Conservation (phyloP, 2,888 invertebrate species). For the Drosophila kuntzei region DNA sequence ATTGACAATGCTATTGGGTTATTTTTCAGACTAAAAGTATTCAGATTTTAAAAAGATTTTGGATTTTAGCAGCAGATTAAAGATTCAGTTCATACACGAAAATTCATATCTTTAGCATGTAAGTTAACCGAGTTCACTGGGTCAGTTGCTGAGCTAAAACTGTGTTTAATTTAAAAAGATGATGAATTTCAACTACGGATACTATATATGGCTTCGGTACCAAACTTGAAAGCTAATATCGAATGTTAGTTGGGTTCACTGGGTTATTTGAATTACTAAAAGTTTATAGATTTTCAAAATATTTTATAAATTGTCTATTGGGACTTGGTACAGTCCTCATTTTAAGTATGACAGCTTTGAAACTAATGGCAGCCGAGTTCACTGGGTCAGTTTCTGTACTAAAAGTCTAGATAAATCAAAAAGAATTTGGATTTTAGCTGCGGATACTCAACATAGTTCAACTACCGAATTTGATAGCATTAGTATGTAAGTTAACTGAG, state of each 20-base stretch:
- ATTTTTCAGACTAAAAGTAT: neutral
- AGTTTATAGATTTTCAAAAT: neutral
- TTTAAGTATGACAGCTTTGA: neutral
- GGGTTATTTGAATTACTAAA: neutral
- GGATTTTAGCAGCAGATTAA: neutral
- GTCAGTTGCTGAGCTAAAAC: neutral
- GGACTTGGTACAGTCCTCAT: neutral
- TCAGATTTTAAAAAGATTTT: neutral
- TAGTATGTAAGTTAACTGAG: neutral
- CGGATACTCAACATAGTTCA: neutral
- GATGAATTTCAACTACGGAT: neutral
- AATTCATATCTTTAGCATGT: neutral
- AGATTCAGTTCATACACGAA: neutral
- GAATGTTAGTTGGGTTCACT: neutral
- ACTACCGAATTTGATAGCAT: neutral
- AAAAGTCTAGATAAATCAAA: neutral
- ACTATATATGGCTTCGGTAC: neutral
- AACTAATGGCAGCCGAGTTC: neutral
- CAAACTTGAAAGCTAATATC: neutral
- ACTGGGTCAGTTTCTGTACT: neutral
- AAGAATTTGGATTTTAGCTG: neutral
- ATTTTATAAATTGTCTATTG: neutral
- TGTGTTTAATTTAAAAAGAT: neutral
- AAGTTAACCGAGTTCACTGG: neutral
- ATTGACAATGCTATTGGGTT: neutral